Evolutionary conservation across 2,888 invertebrate species (phyloP), one percentile per base, ranked within the genome.

Genomic region (Tachystola acroxantha): DNA sequence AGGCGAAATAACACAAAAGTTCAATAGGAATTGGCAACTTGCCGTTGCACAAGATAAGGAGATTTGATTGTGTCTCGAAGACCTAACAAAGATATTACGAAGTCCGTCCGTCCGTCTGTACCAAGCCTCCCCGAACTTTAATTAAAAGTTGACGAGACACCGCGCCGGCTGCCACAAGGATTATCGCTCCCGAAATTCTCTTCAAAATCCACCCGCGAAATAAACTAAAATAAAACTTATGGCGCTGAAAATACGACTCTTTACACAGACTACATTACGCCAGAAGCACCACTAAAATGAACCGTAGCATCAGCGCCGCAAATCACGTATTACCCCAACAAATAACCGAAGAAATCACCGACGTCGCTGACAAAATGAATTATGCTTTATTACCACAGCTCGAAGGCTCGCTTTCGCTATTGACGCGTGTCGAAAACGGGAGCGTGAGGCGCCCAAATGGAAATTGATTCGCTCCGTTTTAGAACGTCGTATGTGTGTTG

Each of bases 261-360:
- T 7, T 14, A 37, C 12, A 34, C 20, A 36, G 37, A 34, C 46
- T 37, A 36, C 35, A 48, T 43, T 47, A 39, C 43, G 13, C 12
- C 19, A 16, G 16, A 7, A 11, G 34, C 22, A 32, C 45, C 39
- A 48, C 60, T 50, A 72, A 71, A 69, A 60, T 59, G 60, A 52
- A 66, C 67, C 62, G 55, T 62, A 59, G 63, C 57, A 65, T 64
- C 64, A 61, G 53, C 59, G 67, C 71, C 77, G 65, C 78, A 78
- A 82, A 82, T 81, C 80, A 76, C 74, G 74, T 75, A 79, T 80
- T 72, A 71, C 78, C 68, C 64, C 76, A 72, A 71, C 79, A 79
- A 80, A 72, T 74, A 74, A 69, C 69, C 64, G 61, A 53, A 55
- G 53, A 62, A 66, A 71, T 69, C 67, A 63, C 57, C 59, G 54